Evolutionary conservation across 2,888 invertebrate species (phyloP), one percentile per base, ranked within the genome.

Genomic region (Pachliopta kotzebuea): DNA sequence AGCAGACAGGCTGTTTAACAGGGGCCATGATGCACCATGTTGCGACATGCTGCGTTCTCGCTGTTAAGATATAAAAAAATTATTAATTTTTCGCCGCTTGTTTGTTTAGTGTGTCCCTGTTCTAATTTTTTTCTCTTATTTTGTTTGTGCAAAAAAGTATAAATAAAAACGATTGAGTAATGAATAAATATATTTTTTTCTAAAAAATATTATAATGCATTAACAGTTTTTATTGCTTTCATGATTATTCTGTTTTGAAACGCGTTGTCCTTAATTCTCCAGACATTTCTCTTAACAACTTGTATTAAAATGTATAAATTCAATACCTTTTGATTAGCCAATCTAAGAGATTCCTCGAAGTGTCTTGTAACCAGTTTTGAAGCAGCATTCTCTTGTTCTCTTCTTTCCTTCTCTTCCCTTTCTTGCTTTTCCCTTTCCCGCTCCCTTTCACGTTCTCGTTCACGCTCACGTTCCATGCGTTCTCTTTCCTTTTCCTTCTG

Each of bases 341-440:
- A 92, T 81, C 95, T 93, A 68, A 97, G 93, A 70, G 97, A 97
- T 91, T 97, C 97, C 80, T 96, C 96, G 86, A 98, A 98, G 90
- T 98, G 98, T 86, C 97, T 96, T 76, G 96, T 95, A 67, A 98
- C 96, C 70, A 96, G 95, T 83, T 94, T 93, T 73, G 97, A 95
- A 63, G 98, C 96, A 63, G 96, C 96, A 81, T 94, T 93, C 71
- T 94, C 94, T 75, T 93, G 90, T 71, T 94, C 91, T 86, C 95
- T 93, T 85, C 93, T 92, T 75, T 92, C 87, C 74, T 93, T 92
- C 69, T 93, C 93, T 75, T 90, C 90, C 71, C 90, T 79, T 73
- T 92, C 90, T 72, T 92, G 92, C 71, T 93, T 90, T 69, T 93
- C 92, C 66, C 92, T 79, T 79, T 86, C n/a, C n/a, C n/a, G n/a